Evolutionary conservation across 2,113 vertebrate species (phyloP), one percentile per base, ranked within the genome.

Genomic region (Beaufortia kweichowensis): DNA sequence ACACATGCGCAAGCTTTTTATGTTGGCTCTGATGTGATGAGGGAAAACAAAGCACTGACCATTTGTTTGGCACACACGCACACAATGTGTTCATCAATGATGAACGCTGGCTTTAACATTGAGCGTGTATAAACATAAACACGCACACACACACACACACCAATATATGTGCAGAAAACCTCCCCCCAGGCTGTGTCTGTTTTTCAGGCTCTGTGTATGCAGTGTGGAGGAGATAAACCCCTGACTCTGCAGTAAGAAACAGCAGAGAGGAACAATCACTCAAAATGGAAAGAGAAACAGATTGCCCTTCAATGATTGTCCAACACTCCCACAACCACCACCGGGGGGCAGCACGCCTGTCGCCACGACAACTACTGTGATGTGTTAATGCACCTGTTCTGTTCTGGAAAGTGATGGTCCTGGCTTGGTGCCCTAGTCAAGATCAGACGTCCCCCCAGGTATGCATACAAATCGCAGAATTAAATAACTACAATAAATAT

Each of bases 21-120:
- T 56, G 50, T 63, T 74, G 28, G 53, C 4, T 63, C 46, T 63
- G 53, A 66, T 69, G 75, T 68, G 63, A 59, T 41, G 26, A n/a
- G 33, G n/a, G 57, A 33, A 61, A 72, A 60, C 48, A 53, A 73
- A 19, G 21, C 67, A 67, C 61, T 74, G 62, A 79, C 70, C 70
- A 21, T 86, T 76, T 78, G 71, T 83, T 84, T 80, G 80, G 75
- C 10, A 63, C 70, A 78, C 69, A 77, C 35, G 35, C 43, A 81
- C 63, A 39, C 81, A 74, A 31, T 66, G 74, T 53, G 61, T 53
- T 65, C 21, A 33, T 63, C 50, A 46, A 50, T 75, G 73, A 63
- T 75, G 73, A 74, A 79, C 63, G 81, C 41, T 60, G 76, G 41
- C 21, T 57, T 53, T 12, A 71, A 60, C 23, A 53, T n/a, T 56